These are phyloP conservation scores for Acrossocheilus wenchowensis DNA, from an alignment of 2,797 vertebrate genomes.

Conservation along the genomic window DNA sequence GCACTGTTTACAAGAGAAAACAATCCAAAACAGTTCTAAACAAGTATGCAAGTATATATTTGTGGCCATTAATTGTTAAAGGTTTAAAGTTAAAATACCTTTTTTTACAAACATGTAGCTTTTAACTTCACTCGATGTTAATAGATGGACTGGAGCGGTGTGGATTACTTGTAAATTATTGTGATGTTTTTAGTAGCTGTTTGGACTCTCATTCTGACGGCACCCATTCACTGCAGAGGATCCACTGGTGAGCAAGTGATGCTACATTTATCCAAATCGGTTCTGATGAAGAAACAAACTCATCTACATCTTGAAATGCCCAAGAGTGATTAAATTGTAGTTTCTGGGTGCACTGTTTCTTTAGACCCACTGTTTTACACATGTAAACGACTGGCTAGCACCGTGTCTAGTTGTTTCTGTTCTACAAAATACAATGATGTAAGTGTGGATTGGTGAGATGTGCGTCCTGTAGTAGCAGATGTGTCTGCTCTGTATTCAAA, in stretches of 20 bases:
- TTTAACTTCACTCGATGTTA: background rate
- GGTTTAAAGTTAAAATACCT: background rate
- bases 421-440: background rate
- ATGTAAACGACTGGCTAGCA: too few relatives aligned
- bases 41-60: too few relatives aligned
- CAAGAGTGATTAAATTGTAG: background rate
- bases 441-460: background rate
- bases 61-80: too few relatives aligned
- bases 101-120: background rate
- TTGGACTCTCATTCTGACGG: background rate
- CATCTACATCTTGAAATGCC: background rate
- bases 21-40: too few relatives aligned
- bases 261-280: background rate
- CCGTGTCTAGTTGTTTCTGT: background rate
- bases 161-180: background rate
- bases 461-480: background rate
- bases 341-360: background rate
- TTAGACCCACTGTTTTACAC: background rate
- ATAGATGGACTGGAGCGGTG: background rate
- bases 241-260: background rate
- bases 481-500: background rate
- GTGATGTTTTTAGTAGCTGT: background rate
- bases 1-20: background rate
- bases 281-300: background rate
- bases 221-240: background rate